Evolutionary conservation across 1,140 invertebrate genomes (phyloP).

Genomic region (Ceratosolen fusciceps): DNA sequence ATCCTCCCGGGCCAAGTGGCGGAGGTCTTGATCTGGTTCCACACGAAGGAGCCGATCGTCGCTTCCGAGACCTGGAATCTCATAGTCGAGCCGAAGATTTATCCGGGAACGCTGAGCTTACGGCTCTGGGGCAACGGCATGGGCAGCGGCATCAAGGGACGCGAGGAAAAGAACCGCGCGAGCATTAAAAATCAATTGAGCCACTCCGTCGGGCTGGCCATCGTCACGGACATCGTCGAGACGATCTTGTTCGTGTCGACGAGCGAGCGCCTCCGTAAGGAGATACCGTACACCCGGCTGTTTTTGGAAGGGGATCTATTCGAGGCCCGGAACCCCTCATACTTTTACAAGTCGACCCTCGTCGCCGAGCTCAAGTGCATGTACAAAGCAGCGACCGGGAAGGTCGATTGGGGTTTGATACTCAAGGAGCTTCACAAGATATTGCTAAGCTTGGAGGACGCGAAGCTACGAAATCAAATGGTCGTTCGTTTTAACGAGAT

Average conservation of each 20-base stretch:
- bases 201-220: slow-evolving; percentile 34
- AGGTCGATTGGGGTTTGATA: slow-evolving; percentile 56
- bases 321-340: slow-evolving; percentile 51
- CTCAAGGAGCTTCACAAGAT: slow-evolving; percentile 54
- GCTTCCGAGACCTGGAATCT: slow-evolving; percentile 57
- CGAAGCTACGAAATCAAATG: slow-evolving; percentile 12
- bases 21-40: slow-evolving; percentile 54
- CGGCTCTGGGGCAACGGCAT: slow-evolving; percentile 52
- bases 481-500: slow-evolving; percentile 49
- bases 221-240: slow-evolving; percentile 51
- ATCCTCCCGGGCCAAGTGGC: slow-evolving; percentile 56
- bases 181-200: slow-evolving; percentile 50
- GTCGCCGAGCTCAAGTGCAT: slow-evolving; percentile 57
- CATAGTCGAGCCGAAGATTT: slow-evolving; percentile 53
- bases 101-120: slow-evolving; percentile 43
- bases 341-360: slow-evolving; percentile 53
- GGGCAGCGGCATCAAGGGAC: background rate
- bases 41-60: slow-evolving; percentile 16
- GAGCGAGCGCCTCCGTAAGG: background rate
- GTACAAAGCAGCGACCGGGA: slow-evolving; percentile 40
- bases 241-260: slow-evolving; percentile 38
- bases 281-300: slow-evolving; percentile 46
- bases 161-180: background rate
- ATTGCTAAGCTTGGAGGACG: slow-evolving; percentile 51
- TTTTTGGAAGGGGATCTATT: slow-evolving; percentile 56